Percentiles rank a stretch among this genome's conserved stretches.
phyloP scores from a whole-genome alignment of 1,140 invertebrate species.

The Thrips palmi region DNA sequence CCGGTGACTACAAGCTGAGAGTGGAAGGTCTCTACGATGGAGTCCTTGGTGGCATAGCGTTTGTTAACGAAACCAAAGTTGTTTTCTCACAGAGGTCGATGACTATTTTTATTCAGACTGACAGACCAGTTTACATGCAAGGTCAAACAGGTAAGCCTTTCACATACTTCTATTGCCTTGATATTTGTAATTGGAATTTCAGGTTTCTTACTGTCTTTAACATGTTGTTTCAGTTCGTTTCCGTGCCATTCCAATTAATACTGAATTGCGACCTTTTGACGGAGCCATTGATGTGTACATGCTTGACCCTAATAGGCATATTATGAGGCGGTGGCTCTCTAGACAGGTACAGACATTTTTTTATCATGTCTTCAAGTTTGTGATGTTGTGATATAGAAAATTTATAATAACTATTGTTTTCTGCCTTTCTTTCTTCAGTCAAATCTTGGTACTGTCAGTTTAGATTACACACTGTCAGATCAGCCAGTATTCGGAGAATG shows the following conservation, averaged over 20 bases:
- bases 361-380: constrained; percentile 2
- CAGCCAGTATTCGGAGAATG: constrained; percentile 85
- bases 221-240: constrained; percentile 47
- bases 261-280: constrained; percentile 69
- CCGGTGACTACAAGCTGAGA: constrained; percentile 65
- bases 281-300: constrained; percentile 80
- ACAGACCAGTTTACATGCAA: constrained; percentile 91
- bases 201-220: background rate
- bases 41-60: constrained; percentile 64
- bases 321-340: constrained; percentile 81
- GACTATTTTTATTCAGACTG: constrained; percentile 89
- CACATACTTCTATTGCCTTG: constrained; percentile 1
- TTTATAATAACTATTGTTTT: constrained; percentile 7
- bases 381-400: background rate
- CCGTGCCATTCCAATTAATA: constrained; percentile 75
- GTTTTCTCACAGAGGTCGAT: constrained; percentile 74
- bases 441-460: constrained; percentile 75
- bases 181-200: background rate
- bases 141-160: constrained; percentile 50
- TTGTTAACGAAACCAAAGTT: constrained; percentile 62
- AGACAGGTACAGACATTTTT: constrained; percentile 34
- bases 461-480: constrained; percentile 76
- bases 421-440: constrained; percentile 38
- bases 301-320: constrained; percentile 64
- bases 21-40: constrained; percentile 77